Evolutionary conservation across 1,140 invertebrate genomes (phyloP), one percentile per base, ranked within the genome.

Genomic region (Danaus plexippus): DNA sequence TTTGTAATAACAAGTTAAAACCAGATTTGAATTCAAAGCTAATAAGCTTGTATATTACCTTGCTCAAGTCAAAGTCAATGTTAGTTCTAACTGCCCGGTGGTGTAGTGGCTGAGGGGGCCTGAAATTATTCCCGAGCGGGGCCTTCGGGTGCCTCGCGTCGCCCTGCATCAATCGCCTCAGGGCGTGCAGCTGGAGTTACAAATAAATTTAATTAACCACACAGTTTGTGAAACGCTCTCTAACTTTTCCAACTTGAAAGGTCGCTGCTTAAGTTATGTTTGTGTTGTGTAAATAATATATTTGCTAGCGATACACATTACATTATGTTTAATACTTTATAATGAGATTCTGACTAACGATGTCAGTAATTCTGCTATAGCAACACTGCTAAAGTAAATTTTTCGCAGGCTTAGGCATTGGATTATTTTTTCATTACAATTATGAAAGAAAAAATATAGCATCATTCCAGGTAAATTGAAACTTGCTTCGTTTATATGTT

Each of bases 81-180:
- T 98, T 98, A 52, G 97, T 98, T 77, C 97, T 90, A 49, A 98
- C 92, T 11, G 96, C 94, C 65, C 97, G 90, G 87, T 97, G 94
- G 87, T 98, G 93, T 15, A 98, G 89, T 32, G 93, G 92, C 77
- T 97, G 96, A 2, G 94, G 92, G 22, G 96, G 96, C 78, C 97
- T 90, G 80, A 94, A 95, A 88, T 98, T 98, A 89, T 97, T 97
- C 61, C 95, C 95, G 71, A 98, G 89, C 11, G 95, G 94, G 52
- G 95, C 95, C 87, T 96, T 96, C 10, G 95, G 93, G 80, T 94
- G 91, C 66, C 91, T 90, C 62, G 90, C 90, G 75, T 95, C 94
- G 11, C 95, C 95, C 85, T 97, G 95, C 92, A 96, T 95, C 71
- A 97, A 87, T 64, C 93, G 90, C 64, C 95, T 88, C 64, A 97